Percentiles rank a stretch among this genome's conserved stretches.
Conservation (phyloP, 2,888 invertebrate species). For the Yponomeuta malinellus region DNA sequence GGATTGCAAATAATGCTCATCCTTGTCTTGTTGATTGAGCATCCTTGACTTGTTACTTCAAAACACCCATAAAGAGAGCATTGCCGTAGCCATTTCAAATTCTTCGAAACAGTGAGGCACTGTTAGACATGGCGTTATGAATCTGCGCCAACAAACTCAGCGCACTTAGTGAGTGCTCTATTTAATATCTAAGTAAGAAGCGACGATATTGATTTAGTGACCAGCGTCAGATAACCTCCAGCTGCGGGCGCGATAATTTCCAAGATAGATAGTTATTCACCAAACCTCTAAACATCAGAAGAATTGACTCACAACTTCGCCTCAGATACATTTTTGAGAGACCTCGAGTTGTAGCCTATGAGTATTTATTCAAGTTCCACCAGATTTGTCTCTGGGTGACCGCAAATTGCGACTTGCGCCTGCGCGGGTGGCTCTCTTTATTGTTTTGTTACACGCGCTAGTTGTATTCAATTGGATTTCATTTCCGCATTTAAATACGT, state of each 20-base stretch:
- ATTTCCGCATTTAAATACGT: background rate
- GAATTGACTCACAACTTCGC: background rate
- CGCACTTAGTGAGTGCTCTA: background rate
- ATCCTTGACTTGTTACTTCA: conserved; percentile 16
- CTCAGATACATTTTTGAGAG: background rate
- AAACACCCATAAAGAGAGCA: background rate
- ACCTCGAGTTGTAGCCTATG: background rate
- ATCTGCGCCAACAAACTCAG: background rate
- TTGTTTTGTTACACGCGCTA: background rate
- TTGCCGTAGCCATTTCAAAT: background rate
- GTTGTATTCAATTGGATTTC: background rate
- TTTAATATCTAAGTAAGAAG: conserved; percentile 1
- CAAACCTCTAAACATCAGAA: background rate
- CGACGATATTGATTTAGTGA: conserved; percentile 10
- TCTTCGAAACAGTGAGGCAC: background rate
- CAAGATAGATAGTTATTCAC: conserved; percentile 9
- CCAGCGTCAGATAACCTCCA: conserved; percentile 12
- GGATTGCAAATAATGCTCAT: background rate
- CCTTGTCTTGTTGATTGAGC: no score
- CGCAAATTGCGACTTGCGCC: background rate
- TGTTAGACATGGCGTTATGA: background rate
- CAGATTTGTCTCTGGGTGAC: background rate
- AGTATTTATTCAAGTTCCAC: background rate
- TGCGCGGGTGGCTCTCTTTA: background rate
- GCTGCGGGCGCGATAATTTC: conserved; percentile 2